These are phyloP conservation scores for Tragelaphus scriptus DNA, from an alignment of 2,113 vertebrate species.

Conservation along the genomic window DNA sequence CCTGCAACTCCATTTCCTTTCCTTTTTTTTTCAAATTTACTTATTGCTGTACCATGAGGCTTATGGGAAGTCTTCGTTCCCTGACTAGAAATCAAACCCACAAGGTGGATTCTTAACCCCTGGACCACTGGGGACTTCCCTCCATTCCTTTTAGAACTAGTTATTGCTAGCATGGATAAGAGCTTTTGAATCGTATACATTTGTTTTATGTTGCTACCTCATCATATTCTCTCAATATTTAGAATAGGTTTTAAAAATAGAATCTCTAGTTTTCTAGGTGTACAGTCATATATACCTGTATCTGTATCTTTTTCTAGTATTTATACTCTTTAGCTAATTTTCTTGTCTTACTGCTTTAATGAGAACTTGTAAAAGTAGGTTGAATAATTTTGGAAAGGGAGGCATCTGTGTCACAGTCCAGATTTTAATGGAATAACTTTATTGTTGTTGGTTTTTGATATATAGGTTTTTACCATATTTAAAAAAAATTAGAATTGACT, in stretches of 20 bases:
- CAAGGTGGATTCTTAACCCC: neutral
- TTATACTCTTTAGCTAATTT: neutral
- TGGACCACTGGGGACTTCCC: neutral
- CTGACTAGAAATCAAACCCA: neutral
- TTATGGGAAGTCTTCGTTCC: neutral
- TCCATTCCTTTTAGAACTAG: neutral
- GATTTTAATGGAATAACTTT: neutral
- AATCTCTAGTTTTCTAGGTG: neutral
- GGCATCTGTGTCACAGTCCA: neutral
- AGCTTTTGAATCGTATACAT: neutral
- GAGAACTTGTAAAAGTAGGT: too few relatives aligned
- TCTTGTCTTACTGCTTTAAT: too few relatives aligned
- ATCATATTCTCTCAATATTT: neutral
- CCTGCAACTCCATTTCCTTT: neutral
- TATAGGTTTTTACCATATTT: neutral
- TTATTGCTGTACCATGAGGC: neutral
- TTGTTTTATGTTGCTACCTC: neutral
- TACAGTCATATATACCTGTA: neutral
- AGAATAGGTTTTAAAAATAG: neutral
- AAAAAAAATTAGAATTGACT: neutral
- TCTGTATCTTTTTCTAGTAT: neutral
- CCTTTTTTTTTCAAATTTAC: neutral
- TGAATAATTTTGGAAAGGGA: too few relatives aligned
- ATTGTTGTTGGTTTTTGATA: neutral
- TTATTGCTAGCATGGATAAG: neutral